Conservation (phyloP, 2,797 vertebrate species). For the Anolis apletophallus region DNA sequence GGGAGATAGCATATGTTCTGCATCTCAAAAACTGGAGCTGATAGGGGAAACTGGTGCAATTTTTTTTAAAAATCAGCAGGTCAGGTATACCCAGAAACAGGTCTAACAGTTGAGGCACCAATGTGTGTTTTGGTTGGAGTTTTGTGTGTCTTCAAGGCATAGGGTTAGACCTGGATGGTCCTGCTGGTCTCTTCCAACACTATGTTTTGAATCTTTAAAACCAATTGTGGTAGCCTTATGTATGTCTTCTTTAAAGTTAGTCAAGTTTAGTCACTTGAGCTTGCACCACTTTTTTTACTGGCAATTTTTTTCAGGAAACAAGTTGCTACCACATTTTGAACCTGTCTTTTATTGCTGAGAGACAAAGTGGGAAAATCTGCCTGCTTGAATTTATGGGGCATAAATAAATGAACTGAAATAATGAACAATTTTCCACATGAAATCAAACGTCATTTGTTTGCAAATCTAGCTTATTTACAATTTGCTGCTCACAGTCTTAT, state of each 20-base stretch:
- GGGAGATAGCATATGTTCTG: no score
- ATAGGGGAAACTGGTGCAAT: no score
- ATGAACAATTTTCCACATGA: slow-evolving; percentile 23
- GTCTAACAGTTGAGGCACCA: no score
- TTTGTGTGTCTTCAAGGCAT: no score
- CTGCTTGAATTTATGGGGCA: slow-evolving; percentile 36
- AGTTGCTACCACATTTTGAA: not conserved
- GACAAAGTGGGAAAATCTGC: slow-evolving; percentile 26
- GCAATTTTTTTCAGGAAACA: not conserved
- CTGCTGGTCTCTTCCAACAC: no score
- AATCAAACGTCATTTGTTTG: slow-evolving; percentile 41
- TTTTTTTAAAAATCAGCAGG: no score
- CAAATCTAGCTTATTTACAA: slow-evolving; percentile 33
- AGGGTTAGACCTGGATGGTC: no score
- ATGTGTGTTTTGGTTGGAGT: no score
- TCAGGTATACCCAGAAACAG: no score
- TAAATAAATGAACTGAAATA: slow-evolving; percentile 39
- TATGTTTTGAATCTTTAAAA: no score
- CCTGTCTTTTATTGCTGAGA: not conserved
- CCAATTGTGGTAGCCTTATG: not conserved
- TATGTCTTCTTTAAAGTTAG: not conserved
- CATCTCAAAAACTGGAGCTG: no score
- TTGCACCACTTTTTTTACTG: not conserved
- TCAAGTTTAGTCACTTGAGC: not conserved
- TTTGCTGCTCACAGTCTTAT: slow-evolving; percentile 24